phyloP scores from a whole-genome alignment of 1,140 invertebrate genomes.

The Bombus soroeensis region DNA sequence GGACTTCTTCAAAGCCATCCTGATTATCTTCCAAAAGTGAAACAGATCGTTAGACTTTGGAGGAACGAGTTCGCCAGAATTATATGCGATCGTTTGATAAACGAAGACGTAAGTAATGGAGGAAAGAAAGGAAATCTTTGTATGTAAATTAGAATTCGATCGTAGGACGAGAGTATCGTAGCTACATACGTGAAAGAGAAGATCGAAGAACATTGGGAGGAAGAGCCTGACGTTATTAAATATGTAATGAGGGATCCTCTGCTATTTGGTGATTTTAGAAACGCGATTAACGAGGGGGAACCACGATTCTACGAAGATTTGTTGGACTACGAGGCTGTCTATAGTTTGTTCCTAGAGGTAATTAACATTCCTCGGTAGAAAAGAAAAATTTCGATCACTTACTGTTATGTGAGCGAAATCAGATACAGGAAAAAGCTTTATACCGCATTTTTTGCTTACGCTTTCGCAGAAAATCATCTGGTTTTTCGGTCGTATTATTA shows the following conservation, averaged over 20 bases:
- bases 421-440: too few relatives aligned
- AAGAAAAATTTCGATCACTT: not conserved
- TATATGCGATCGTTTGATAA: slow-evolving; percentile 93
- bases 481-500: too few relatives aligned
- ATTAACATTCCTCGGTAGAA: not conserved
- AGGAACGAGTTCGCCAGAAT: slow-evolving; percentile 94
- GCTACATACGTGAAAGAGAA: slow-evolving; percentile 81
- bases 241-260: slow-evolving; percentile 91
- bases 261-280: slow-evolving; percentile 94
- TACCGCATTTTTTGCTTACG: too few relatives aligned
- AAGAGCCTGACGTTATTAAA: slow-evolving; percentile 84
- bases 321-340: slow-evolving; percentile 93
- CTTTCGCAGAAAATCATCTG: too few relatives aligned
- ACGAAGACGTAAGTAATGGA: slow-evolving; percentile 83
- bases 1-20: slow-evolving; percentile 91
- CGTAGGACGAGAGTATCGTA: slow-evolving; percentile 83
- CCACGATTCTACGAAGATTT: slow-evolving; percentile 93
- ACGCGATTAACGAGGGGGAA: slow-evolving; percentile 90
- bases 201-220: slow-evolving; percentile 82
- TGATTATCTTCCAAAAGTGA: slow-evolving; percentile 85
- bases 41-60: slow-evolving; percentile 93
- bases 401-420: not conserved
- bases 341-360: slow-evolving; percentile 92
- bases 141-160: slow-evolving; percentile 14
- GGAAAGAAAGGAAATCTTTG: not conserved